Evolutionary conservation across 2,797 vertebrate species (phyloP), one percentile per base, ranked within the genome.

Genomic region (Chiloscyllium punctatum): DNA sequence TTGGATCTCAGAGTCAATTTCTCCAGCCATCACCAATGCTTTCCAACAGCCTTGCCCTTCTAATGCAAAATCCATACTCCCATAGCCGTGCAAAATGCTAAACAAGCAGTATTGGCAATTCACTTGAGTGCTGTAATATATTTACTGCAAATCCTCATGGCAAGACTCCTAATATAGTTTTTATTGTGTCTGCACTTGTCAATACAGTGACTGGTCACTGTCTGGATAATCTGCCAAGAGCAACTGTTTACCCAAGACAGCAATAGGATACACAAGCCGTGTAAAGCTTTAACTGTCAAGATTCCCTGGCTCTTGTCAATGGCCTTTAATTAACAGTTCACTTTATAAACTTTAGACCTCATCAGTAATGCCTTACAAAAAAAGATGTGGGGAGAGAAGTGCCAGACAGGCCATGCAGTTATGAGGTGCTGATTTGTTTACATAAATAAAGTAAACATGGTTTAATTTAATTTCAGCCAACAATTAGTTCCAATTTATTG

Each of bases 31-130:
- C 97, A 97, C 97, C 96, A 97, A 97, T 96, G 97, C 97, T 97
- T 97, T 97, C 97, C 97, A 96, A 97, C 97, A 97, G 97, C 97
- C 96, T 96, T 97, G 97, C 96, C 97, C 97, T 97, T 97, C 97
- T 98, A 98, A 98, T 98, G 97, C 97, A 98, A 98, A 98, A 98
- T 98, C 98, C 96, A 98, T 98, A 98, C 96, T 97, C 96, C 96
- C 97, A 97, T 96, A 97, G 97, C 97, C 97, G 97, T 97, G 97
- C 97, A 98, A 98, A 98, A 97, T 98, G 97, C 98, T 98, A 98
- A 98, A 98, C 97, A 98, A 98, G 97, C 97, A 97, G 97, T 98
- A 98, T 98, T 13, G 97, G 97, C 98, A 98, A 98, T 97, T 97
- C 97, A 97, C 97, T 98, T 97, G 97, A 97, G 97, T 97, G 97